phyloP scores from a whole-genome alignment of 2,797 vertebrate genomes.

The Cynopterus sphinx region DNA sequence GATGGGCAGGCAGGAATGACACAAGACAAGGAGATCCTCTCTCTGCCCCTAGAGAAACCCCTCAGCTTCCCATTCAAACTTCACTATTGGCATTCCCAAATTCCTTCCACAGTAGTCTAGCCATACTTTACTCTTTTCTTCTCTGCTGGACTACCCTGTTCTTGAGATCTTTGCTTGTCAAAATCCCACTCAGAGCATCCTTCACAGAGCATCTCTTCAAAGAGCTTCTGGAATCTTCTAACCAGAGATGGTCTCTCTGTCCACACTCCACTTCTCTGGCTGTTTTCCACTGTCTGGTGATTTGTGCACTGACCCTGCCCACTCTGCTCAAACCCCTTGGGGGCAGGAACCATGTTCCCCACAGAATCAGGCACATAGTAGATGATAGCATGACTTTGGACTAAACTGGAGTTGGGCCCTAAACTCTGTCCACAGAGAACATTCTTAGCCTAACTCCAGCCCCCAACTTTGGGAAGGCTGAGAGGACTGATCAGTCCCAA shows the following conservation, averaged over 20 bases:
- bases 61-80: not conserved
- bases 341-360: not conserved
- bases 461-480: not conserved
- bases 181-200: not conserved
- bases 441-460: not conserved
- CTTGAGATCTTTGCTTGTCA: not conserved
- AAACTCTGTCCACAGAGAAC: not conserved
- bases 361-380: not conserved
- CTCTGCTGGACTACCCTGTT: not conserved
- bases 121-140: not conserved
- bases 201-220: not conserved
- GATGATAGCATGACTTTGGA: not conserved
- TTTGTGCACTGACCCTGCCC: not conserved
- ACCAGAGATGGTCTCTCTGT: not conserved
- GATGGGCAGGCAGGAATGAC: not conserved
- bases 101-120: not conserved
- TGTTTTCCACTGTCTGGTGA: not conserved
- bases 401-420: not conserved
- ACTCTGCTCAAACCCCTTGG: not conserved
- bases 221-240: not conserved
- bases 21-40: not conserved
- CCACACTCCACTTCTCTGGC: not conserved
- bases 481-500: not conserved
- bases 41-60: not conserved
- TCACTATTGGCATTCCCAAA: not conserved